Evolutionary conservation across 2,888 invertebrate genomes (phyloP).

Genomic region (Taenaris catops): DNA sequence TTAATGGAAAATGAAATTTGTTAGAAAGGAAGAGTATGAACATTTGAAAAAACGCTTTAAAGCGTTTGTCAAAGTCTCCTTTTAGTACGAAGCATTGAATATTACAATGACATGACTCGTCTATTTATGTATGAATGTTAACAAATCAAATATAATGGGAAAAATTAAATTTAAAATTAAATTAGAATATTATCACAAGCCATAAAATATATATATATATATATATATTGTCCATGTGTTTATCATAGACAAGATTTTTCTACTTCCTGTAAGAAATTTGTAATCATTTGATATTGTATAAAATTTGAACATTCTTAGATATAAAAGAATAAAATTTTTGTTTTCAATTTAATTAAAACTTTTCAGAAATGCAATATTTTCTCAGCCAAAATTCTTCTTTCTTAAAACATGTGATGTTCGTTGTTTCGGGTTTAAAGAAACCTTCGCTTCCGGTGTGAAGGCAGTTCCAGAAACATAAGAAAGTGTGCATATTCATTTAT

Average conservation of each 20-base stretch:
- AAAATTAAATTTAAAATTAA: no score
- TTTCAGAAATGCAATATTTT: constrained; percentile 60
- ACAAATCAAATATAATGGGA: no score
- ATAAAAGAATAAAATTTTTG: constrained; percentile 11
- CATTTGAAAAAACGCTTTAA: no score
- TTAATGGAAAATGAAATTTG: no score
- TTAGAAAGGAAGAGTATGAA: no score
- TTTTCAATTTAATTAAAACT: constrained; percentile 25
- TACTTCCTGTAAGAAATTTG: constrained; percentile 26
- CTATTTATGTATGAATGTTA: no score
- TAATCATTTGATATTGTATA: constrained; percentile 12
- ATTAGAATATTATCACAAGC: no score
- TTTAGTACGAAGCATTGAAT: no score
- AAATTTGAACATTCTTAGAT: constrained; percentile 1
- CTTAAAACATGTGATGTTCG: constrained; percentile 43
- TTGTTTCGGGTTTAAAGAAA: constrained; percentile 57
- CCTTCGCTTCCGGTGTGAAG: constrained; percentile 72
- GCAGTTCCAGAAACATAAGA: constrained; percentile 72
- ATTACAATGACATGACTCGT: no score
- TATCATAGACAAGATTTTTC: constrained; percentile 19
- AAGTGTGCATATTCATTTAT: constrained; percentile 76
- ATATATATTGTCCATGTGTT: constrained; percentile 11
- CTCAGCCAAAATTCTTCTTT: constrained; percentile 35
- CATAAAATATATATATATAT: no score
- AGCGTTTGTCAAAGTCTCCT: no score